Base-by-base conservation (phyloP, 2,113 vertebrate species). In the Heteronetta atricapilla region DNA sequence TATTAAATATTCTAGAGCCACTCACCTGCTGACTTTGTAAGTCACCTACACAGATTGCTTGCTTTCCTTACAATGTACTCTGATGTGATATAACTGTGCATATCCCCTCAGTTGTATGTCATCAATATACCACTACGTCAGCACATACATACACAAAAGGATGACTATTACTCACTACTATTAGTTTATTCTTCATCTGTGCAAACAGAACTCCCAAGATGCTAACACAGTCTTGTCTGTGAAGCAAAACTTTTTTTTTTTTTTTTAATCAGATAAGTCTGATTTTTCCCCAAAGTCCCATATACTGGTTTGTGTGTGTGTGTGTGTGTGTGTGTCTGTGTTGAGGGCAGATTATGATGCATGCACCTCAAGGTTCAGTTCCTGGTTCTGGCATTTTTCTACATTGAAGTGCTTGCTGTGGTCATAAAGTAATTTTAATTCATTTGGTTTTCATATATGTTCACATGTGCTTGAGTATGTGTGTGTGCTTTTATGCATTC, bases 381-480 rank as follows among this genome's bases (percentile, higher is more conserved):
- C 46, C 48, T 75, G 15, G 1, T 26, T 72, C 75, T 56, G 17
- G 4, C 13, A 55, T 3, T 42, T 62, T 16, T 44, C 31, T 40
- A 34, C 10, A 17, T 60, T 8, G 60, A 19, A n/a, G 36, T 56
- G 13, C 5, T 76, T 83, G 11, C 11, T 50, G 18, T 50, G 3
- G 6, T 77, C 16, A 16, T 36, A 53, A 33, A 3, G 29, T 13
- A 9, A 28, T 62, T 82, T 87, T 60, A 6, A 42, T 9, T 42
- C 15, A 26, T 86, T 55, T 59, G 5, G 8, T 2, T 23, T 82
- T 12, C 46, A 25, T 29, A 14, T 7, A 8, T 50, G 13, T 6
- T 6, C 33, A 19, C 1, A 0, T 21, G 11, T 23, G 13, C 4
- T 13, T 38, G 5, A 46, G 62, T 40, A 4, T 26, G 22, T 28